Percentiles rank a stretch among this genome's conserved stretches.
phyloP scores from a whole-genome alignment of 2,797 vertebrate genomes.

The Danio choprae region DNA sequence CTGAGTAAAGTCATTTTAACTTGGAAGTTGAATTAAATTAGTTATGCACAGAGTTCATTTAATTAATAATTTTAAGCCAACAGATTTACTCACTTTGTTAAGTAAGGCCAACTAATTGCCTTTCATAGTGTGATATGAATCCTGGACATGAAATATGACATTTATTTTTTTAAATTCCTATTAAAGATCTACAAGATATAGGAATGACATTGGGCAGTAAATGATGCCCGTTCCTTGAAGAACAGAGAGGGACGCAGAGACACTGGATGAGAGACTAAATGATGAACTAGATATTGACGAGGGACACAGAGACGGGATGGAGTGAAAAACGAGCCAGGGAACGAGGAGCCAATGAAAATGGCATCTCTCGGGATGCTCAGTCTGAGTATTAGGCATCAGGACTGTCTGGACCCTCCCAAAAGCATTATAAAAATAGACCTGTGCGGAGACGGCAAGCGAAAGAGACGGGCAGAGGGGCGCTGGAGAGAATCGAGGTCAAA shows the following conservation, averaged over 20 bases:
- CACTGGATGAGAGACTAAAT: slow-evolving; percentile 1
- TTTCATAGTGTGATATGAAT: no score
- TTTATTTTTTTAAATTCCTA: no score
- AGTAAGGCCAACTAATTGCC: no score
- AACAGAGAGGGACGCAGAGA: slow-evolving; percentile 11
- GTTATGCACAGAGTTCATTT: no score
- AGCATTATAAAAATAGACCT: slow-evolving; percentile 75
- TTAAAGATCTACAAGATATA: not conserved
- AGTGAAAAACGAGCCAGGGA: slow-evolving; percentile 28
- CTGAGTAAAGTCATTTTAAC: no score
- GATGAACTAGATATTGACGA: slow-evolving; percentile 17
- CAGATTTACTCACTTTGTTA: no score
- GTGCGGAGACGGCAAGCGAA: slow-evolving; percentile 63
- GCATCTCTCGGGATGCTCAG: slow-evolving; percentile 54
- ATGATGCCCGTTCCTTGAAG: slow-evolving; percentile 25
- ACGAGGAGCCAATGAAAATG: slow-evolving; percentile 33
- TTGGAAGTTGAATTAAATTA: no score
- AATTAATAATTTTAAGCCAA: no score
- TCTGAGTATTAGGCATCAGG: slow-evolving; percentile 62
- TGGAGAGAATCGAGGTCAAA: slow-evolving; percentile 61
- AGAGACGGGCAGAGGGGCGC: slow-evolving; percentile 55
- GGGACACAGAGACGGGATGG: slow-evolving; percentile 18
- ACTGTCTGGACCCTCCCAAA: slow-evolving; percentile 67
- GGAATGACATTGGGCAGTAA: not conserved
- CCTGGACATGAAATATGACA: no score